Conservation (phyloP, 2,888 invertebrate species). For the Drosophila sordidapex region DNA sequence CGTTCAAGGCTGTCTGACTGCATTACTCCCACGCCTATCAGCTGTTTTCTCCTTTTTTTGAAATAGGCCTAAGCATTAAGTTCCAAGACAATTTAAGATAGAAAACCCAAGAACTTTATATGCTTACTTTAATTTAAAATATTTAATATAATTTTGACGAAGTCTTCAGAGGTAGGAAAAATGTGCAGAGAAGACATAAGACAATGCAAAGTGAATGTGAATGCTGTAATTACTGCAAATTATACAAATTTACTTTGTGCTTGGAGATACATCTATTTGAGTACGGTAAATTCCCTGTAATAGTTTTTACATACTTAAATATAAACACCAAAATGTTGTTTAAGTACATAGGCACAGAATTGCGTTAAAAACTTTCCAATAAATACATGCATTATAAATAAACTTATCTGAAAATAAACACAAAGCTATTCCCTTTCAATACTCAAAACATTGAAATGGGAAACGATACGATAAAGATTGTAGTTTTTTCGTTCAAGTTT, state of each 20-base stretch:
- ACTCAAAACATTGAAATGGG: background rate
- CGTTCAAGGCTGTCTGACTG: constrained; percentile 8
- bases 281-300: background rate
- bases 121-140: no score
- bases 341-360: background rate
- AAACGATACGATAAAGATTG: background rate
- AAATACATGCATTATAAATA: background rate
- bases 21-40: constrained; percentile 11
- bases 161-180: background rate
- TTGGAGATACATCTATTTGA: background rate
- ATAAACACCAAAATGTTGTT: background rate
- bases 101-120: background rate
- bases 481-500: background rate
- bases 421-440: background rate
- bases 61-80: no score
- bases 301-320: background rate
- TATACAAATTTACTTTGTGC: background rate
- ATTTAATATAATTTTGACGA: background rate
- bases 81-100: no score
- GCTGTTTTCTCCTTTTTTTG: background rate
- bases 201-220: background rate
- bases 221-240: background rate
- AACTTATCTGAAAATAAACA: background rate
- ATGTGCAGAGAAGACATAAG: background rate
- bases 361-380: background rate